These are phyloP conservation scores for Ectobius pallidus DNA, from an alignment of 2,888 invertebrate species.

Conservation along the genomic window DNA sequence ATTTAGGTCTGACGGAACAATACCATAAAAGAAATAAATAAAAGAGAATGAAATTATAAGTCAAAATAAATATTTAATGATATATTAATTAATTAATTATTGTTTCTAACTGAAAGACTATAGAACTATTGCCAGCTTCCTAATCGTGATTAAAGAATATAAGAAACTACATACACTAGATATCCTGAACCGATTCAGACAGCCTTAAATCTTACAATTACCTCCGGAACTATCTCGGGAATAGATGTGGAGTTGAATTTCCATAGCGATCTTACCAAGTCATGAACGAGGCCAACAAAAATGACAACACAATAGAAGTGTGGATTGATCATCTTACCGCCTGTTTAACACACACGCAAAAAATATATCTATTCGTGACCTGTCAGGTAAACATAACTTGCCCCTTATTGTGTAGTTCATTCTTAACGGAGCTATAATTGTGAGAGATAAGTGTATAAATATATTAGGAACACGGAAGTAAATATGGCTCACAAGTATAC, in stretches of 20 bases:
- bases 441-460: not conserved
- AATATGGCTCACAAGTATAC: too few relatives aligned
- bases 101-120: too few relatives aligned
- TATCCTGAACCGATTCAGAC: too few relatives aligned
- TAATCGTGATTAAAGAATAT: too few relatives aligned
- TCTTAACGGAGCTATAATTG: not conserved
- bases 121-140: too few relatives aligned
- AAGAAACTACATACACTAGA: too few relatives aligned
- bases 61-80: too few relatives aligned
- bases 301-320: conserved; percentile 16
- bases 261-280: not conserved
- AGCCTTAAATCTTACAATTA: too few relatives aligned
- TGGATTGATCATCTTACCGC: not conserved
- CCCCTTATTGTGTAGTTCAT: not conserved
- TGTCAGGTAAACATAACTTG: not conserved
- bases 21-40: too few relatives aligned
- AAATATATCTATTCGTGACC: conserved; percentile 7
- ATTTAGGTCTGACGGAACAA: too few relatives aligned
- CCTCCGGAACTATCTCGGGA: not conserved
- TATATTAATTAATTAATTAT: too few relatives aligned
- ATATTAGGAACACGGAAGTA: not conserved
- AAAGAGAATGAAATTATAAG: too few relatives aligned
- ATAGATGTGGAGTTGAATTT: not conserved
- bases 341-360: not conserved
- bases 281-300: not conserved